These are phyloP conservation scores for Watsonalla binaria DNA, from an alignment of 2,888 invertebrate genomes.

Conservation along the genomic window DNA sequence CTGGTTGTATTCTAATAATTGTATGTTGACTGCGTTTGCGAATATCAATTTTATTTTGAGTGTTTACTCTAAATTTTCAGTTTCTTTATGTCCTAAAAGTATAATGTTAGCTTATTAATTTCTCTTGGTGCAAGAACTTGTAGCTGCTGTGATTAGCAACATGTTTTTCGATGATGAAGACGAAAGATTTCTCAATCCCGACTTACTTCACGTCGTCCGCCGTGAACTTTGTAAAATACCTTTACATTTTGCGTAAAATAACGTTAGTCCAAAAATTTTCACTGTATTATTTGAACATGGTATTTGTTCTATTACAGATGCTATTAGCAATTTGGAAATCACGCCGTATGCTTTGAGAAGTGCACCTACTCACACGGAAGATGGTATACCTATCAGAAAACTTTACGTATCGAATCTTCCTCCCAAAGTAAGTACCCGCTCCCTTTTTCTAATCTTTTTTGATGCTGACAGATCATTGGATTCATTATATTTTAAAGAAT, in stretches of 20 bases:
- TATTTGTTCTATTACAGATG: constrained; percentile 39
- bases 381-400: constrained; percentile 79
- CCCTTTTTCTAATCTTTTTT: too few species aligned
- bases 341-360: constrained; percentile 43
- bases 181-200: constrained; percentile 50
- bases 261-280: background rate
- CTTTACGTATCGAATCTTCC: constrained; percentile 79
- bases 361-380: constrained; percentile 73
- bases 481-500: too few species aligned
- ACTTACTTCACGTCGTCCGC: constrained; percentile 55
- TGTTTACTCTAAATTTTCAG: constrained; percentile 58
- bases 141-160: constrained; percentile 30
- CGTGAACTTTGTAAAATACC: constrained; percentile 55
- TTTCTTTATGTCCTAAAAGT: constrained; percentile 28
- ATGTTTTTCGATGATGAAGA: constrained; percentile 64
- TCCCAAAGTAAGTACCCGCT: constrained; percentile 55
- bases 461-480: too few species aligned
- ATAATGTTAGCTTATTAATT: constrained; percentile 39
- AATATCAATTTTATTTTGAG: constrained; percentile 56
- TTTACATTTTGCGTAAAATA: background rate
- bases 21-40: constrained; percentile 62
- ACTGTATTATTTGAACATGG: background rate
- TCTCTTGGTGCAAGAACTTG: constrained; percentile 19
- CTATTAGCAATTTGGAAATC: constrained; percentile 43
- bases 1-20: constrained; percentile 42